These are phyloP conservation scores for Eupithecia insigniata DNA, from an alignment of 2,888 invertebrate genomes.

Conservation along the genomic window DNA sequence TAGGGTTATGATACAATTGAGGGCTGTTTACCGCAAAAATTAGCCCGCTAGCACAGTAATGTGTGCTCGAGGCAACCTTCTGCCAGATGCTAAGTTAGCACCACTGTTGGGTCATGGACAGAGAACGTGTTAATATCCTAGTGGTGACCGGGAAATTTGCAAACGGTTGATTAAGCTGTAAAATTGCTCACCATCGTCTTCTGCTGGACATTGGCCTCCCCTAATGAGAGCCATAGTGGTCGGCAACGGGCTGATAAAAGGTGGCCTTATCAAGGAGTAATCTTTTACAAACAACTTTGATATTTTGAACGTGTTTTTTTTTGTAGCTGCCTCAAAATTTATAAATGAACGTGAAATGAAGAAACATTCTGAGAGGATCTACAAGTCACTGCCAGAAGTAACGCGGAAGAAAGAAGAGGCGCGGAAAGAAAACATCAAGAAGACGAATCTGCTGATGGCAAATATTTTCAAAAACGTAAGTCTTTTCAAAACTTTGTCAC, in stretches of 20 bases:
- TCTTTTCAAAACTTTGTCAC: background rate
- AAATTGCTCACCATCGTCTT: no score
- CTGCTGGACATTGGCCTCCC: background rate
- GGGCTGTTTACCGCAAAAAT: no score
- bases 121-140: no score
- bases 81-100: no score
- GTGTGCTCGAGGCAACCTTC: no score
- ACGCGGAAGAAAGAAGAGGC: slow-evolving; percentile 85
- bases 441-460: slow-evolving; percentile 89
- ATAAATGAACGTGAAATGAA: slow-evolving; percentile 79
- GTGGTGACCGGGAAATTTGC: no score
- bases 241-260: background rate
- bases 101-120: no score
- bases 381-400: slow-evolving; percentile 89
- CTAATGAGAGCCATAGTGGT: background rate
- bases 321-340: slow-evolving; percentile 71
- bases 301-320: background rate
- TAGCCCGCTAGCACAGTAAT: no score
- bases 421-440: slow-evolving; percentile 85
- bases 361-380: slow-evolving; percentile 81
- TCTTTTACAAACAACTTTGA: background rate
- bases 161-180: no score
- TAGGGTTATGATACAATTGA: no score
- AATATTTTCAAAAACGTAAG: slow-evolving; percentile 89
- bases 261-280: background rate